These are phyloP conservation scores for Mormyrus lacerda DNA, from an alignment of 2,113 vertebrate species.

Conservation along the genomic window DNA sequence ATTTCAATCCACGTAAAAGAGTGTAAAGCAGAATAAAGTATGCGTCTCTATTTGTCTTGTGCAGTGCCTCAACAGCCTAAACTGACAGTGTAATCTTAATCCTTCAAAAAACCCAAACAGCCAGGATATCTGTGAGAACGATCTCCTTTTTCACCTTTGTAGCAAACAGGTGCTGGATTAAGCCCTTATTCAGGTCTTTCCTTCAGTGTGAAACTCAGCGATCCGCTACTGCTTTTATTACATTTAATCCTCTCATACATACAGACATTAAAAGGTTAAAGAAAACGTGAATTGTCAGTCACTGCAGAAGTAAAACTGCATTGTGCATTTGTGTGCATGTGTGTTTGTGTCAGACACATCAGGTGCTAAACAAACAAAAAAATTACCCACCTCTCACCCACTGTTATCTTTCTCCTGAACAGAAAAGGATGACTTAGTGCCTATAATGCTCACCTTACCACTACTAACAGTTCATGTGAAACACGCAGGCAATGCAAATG, in stretches of 20 bases:
- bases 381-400: neutral
- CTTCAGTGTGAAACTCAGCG: neutral
- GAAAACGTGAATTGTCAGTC: neutral
- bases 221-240: neutral
- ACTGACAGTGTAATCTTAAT: neutral
- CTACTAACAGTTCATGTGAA: slow-evolving; percentile 5
- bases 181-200: neutral
- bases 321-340: neutral
- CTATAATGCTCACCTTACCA: slow-evolving; percentile 5
- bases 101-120: neutral
- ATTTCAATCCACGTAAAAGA: neutral
- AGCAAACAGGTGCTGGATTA: neutral
- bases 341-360: neutral
- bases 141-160: neutral
- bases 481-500: neutral
- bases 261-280: neutral
- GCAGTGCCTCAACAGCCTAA: neutral
- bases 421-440: neutral
- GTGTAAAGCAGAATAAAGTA: neutral
- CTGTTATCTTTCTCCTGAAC: neutral
- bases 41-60: neutral
- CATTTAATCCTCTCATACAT: neutral
- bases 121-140: neutral
- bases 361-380: neutral
- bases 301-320: neutral